These are phyloP conservation scores for Craniophora ligustri DNA, from an alignment of 2,888 invertebrate species.

Conservation along the genomic window DNA sequence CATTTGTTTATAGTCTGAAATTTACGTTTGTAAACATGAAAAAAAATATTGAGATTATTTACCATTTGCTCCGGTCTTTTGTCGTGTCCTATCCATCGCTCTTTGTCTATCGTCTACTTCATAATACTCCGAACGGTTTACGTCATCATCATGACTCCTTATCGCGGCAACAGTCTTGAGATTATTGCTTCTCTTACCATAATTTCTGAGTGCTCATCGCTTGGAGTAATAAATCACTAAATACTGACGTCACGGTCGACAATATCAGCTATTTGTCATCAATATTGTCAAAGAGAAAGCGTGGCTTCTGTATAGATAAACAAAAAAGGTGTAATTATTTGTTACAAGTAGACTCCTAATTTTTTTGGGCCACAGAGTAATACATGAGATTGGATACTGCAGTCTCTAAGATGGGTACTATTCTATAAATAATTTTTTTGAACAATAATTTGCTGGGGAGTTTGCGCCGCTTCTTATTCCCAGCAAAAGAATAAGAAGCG, in stretches of 20 bases:
- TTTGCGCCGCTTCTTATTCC: too few relatives aligned
- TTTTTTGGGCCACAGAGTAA: slow-evolving; percentile 66
- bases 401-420: too few relatives aligned
- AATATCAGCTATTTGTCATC: slow-evolving; percentile 53
- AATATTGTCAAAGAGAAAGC: slow-evolving; percentile 44
- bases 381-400: slow-evolving; percentile 1
- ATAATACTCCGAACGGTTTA: slow-evolving; percentile 4
- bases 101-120: background rate
- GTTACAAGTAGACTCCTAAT: slow-evolving; percentile 63
- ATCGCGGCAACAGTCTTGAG: slow-evolving; percentile 29
- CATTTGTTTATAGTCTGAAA: too few relatives aligned
- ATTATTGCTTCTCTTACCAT: slow-evolving; percentile 8
- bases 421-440: too few relatives aligned
- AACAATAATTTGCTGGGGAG: too few relatives aligned
- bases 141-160: slow-evolving; percentile 10
- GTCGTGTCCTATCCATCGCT: too few relatives aligned
- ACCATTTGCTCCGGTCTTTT: too few relatives aligned
- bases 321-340: slow-evolving; percentile 60
- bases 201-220: slow-evolving; percentile 32
- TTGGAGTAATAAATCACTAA: slow-evolving; percentile 36
- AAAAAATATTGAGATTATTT: too few relatives aligned
- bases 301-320: slow-evolving; percentile 79
- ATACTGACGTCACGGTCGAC: slow-evolving; percentile 34
- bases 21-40: too few relatives aligned
- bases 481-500: too few relatives aligned